Evolutionary conservation across 2,113 vertebrate genomes (phyloP).

Genomic region (Danionella cerebrum): DNA sequence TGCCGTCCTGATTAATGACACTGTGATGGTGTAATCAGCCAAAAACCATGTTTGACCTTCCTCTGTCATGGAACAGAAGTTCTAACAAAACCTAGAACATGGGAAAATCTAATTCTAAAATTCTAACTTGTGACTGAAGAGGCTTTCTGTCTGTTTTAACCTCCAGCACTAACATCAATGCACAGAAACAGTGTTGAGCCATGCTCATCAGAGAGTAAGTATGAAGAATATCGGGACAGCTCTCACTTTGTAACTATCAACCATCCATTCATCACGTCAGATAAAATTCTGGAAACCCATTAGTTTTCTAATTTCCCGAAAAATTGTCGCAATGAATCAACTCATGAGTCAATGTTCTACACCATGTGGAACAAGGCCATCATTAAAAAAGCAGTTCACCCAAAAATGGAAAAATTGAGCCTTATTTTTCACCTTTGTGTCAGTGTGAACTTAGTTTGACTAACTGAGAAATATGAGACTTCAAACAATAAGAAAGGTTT

Average conservation of each 20-base stretch:
- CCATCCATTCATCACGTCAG: background rate
- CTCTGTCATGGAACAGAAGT: slow-evolving; percentile 5
- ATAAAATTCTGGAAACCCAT: background rate
- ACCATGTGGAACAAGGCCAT: background rate
- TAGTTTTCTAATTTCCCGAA: background rate
- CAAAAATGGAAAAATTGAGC: background rate
- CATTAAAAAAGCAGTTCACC: background rate
- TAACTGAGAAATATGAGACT: too few relatives aligned
- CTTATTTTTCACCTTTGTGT: background rate
- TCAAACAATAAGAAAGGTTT: too few relatives aligned
- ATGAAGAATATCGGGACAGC: background rate
- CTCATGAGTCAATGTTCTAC: background rate
- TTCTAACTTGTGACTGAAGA: background rate
- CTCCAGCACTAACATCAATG: background rate
- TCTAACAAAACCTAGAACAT: slow-evolving; percentile 17
- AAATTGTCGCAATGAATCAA: background rate
- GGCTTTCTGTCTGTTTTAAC: background rate
- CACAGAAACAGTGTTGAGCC: background rate
- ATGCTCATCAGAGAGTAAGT: background rate
- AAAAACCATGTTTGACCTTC: slow-evolving; percentile 27
- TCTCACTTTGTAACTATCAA: background rate
- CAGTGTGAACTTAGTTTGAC: background rate
- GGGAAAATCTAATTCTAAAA: background rate
- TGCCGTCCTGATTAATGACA: slow-evolving; percentile 26
- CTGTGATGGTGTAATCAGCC: slow-evolving; percentile 22